Evolutionary conservation across 2,888 invertebrate species (phyloP).

Genomic region (Gymnoscelis rufifasciata): DNA sequence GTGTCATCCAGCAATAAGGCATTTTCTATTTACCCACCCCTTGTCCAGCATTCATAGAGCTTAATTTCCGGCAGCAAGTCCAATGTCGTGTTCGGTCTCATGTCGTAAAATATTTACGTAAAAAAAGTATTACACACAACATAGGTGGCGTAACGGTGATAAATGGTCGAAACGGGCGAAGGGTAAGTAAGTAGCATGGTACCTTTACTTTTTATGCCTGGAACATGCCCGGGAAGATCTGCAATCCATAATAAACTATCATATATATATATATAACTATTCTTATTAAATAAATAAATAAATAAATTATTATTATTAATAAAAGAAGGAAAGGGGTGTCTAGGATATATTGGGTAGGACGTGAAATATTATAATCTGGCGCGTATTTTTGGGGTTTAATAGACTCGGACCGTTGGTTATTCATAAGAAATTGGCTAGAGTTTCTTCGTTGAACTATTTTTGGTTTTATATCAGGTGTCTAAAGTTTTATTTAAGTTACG

Average conservation of each 20-base stretch:
- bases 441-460: too few relatives aligned
- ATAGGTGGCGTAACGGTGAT: slow-evolving; percentile 32
- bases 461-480: too few relatives aligned
- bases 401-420: slow-evolving; percentile 1
- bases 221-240: slow-evolving; percentile 27
- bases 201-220: slow-evolving; percentile 26
- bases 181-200: slow-evolving; percentile 29
- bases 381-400: slow-evolving; percentile 25
- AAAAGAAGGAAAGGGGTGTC: slow-evolving; percentile 18
- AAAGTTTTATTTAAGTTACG: too few relatives aligned
- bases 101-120: slow-evolving; percentile 30
- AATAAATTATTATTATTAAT: too few relatives aligned
- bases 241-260: slow-evolving; percentile 30
- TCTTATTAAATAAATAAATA: too few relatives aligned
- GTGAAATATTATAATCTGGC: slow-evolving; percentile 28
- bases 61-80: slow-evolving; percentile 34
- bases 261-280: too few relatives aligned
- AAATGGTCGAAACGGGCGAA: slow-evolving; percentile 28
- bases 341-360: slow-evolving; percentile 26
- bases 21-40: too few relatives aligned
- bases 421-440: too few relatives aligned
- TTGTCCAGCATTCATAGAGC: slow-evolving; percentile 34
- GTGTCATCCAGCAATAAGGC: too few relatives aligned
- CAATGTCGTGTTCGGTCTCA: slow-evolving; percentile 26
- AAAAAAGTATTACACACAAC: slow-evolving; percentile 30